Base-by-base conservation (phyloP, 2,888 invertebrate genomes). In the Xestobium rufovillosum region DNA sequence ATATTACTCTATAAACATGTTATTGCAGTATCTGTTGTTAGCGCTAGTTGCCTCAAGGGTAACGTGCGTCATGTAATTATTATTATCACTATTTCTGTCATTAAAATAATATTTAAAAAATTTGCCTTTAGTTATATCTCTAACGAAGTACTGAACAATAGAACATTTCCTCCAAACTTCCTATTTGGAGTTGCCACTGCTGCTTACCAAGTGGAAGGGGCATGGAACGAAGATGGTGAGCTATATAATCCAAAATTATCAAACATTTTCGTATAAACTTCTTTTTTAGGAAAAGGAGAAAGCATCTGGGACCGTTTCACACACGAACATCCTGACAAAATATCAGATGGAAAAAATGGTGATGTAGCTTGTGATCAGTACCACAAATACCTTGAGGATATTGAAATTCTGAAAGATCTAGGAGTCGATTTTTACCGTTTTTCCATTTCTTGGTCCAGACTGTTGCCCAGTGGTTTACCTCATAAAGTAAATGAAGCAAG, bases 391-490 rank as follows among this genome's bases (percentile, higher is more conserved):
- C 69, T 71, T 50, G 74, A 75, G 25, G 79, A 80, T 53, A 75
- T 73, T 1, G 68, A 76, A 60, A 72, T 78, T 71, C 61, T 78
- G 2, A 68, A 68, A 34, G 71, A 76, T 42, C 59, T 79, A 1
- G 75, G 76, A n/a, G 78, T 76, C 0, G 65, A 76, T 46, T 70
- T 76, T 37, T 82, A 82, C 58, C 69, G 81, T 27, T 83, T 82
- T 59, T 81, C 81, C 2, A 68, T 82, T 49, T 75, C 83, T 1
- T 87, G 87, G 87, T 63, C 81, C 0, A 67, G 87, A 30, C 68
- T 87, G 28, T 63, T 86, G 45, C 83, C 85, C 0, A 73, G 69
- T 6, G 86, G 82, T n/a, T 68, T 74, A 34, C 69, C 72, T 9
- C 75, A 78, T 50, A 56, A 72, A 12, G 66, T 84, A 12, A 89